Evolutionary conservation across 2,888 invertebrate species (phyloP), one percentile per base, ranked within the genome.

Genomic region (Dasysyrphus albostriatus): DNA sequence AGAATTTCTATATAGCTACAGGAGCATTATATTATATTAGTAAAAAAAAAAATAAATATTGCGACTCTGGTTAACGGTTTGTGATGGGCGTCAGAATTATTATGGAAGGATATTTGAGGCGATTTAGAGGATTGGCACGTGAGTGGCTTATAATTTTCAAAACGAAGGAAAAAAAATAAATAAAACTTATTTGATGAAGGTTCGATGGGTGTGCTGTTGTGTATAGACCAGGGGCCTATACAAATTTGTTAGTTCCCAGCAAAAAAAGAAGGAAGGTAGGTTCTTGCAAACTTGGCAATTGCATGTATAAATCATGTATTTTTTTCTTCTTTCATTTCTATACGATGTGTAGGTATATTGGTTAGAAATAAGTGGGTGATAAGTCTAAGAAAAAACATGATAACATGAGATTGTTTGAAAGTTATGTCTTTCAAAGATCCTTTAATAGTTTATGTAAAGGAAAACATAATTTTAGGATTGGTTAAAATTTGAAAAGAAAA

Each of bases 281-380:
- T 76, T 47, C 16, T 0, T 24, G 3, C 24, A 24, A 65, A 47
- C 76, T 44, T 58, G 74, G 58, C 70, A 74, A 74, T 70, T 78
- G 81, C 69, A 47, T 54, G 54, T 63, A 74, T 85, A 85, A 85
- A 85, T 85, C 85, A 81, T 80, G 59, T 80, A 63, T 65, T 56
- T 49, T 67, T 56, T 70, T 32, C 37, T 16, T 9, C 34, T 63
- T 47, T 65, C 6, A 7, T n/a, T 8, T 39, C 5, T 5, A 44
- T 32, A 34, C 42, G 42, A 47, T 76, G 61, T 81, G 69, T 24
- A 24, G 24, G 24, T 81, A 76, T 69, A 81, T 81, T 61, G 81
- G 72, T 81, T 77, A 67, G 73, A 73, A 69, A 63, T 85, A 85
- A 85, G 77, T 85, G 81, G 85, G 84, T 85, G 85, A 81, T 85